Percentiles rank a stretch among this genome's conserved stretches.
Evolutionary conservation across 30 jellyfish, hydroid and myxozoan species (phyloP).

Genomic region (Pelagia noctiluca): DNA sequence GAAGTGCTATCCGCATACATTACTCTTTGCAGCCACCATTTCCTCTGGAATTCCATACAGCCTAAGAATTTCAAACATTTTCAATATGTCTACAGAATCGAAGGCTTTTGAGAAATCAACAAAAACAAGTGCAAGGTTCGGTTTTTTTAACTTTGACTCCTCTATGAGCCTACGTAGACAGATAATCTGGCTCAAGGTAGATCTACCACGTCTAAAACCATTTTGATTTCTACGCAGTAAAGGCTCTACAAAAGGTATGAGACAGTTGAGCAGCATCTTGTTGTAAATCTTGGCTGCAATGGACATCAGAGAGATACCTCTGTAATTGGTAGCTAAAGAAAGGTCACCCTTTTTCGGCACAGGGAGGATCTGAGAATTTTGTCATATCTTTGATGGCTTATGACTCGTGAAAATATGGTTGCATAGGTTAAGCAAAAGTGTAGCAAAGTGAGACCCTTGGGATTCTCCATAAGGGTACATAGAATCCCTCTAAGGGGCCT

Average conservation of each 20-base stretch:
- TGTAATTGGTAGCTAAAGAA: slow-evolving; percentile 20
- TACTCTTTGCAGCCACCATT: slow-evolving; percentile 23
- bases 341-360: slow-evolving; percentile 30
- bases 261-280: slow-evolving; percentile 43
- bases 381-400: no score
- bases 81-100: slow-evolving; percentile 38
- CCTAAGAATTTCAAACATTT: slow-evolving; percentile 26
- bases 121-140: background rate
- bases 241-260: slow-evolving; percentile 26
- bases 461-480: no score
- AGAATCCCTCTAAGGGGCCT: no score
- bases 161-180: slow-evolving; percentile 45
- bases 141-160: background rate
- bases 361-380: no score
- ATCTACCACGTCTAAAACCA: slow-evolving; percentile 37
- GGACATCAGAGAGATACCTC: slow-evolving; percentile 38
- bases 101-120: slow-evolving; percentile 52
- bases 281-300: slow-evolving; percentile 51
- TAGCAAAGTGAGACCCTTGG: no score
- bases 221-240: slow-evolving; percentile 46
- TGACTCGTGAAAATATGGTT: no score
- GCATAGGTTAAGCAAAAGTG: no score
- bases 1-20: slow-evolving; percentile 14
- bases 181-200: slow-evolving; percentile 45
- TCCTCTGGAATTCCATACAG: slow-evolving; percentile 33